Percentiles rank a stretch among this genome's conserved stretches.
phyloP scores from a whole-genome alignment of 2,113 vertebrate species.

The Fregetta grallaria region DNA sequence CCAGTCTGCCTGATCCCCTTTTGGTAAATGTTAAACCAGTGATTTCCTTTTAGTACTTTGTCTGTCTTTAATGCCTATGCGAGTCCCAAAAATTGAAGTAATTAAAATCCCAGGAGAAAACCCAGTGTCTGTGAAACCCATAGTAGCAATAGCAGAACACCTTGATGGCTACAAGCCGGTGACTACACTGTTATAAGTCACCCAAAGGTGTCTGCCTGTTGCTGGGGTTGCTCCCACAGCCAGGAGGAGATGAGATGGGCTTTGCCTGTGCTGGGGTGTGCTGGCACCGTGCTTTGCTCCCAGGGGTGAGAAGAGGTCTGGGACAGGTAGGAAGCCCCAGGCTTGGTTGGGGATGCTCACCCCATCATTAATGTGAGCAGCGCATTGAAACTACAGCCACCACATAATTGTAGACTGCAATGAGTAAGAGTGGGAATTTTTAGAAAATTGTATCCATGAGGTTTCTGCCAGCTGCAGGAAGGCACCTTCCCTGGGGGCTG shows the following conservation, averaged over 20 bases:
- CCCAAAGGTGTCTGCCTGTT: neutral
- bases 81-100: neutral
- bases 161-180: neutral
- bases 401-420: accelerated
- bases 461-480: neutral
- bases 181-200: accelerated
- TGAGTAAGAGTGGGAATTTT: neutral
- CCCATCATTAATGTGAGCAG: neutral
- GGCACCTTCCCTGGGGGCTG: neutral
- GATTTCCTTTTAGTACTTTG: neutral
- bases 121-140: neutral
- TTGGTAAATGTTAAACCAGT: neutral
- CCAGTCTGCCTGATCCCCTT: neutral
- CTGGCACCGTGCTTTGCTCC: neutral
- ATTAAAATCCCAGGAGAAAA: neutral
- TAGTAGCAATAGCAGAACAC: accelerated
- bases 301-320: neutral
- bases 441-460: neutral
- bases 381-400: neutral
- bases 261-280: neutral
- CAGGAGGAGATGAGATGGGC: neutral
- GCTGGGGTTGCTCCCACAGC: accelerated
- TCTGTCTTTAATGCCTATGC: accelerated
- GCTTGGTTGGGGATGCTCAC: neutral
- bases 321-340: neutral